Conservation (phyloP, 1,140 invertebrate genomes). For the Nylanderia fulva region DNA sequence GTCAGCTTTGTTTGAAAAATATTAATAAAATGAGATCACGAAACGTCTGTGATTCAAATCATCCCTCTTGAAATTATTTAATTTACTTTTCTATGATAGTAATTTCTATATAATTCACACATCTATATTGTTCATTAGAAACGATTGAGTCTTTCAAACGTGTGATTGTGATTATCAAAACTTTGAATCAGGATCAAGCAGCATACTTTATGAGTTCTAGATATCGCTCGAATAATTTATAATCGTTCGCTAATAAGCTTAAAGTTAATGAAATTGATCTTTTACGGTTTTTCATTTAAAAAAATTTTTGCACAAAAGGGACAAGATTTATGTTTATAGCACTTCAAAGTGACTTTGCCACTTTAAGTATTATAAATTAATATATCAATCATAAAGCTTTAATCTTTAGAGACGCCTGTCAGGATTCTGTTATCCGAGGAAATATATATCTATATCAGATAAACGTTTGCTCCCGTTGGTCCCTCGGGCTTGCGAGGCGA, state of each 20-base stretch:
- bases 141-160: too few species aligned
- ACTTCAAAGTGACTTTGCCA: background rate
- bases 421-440: background rate
- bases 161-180: too few species aligned
- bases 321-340: background rate
- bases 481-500: constrained; percentile 23
- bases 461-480: constrained; percentile 23
- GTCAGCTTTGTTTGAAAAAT: background rate
- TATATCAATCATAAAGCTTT: background rate
- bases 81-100: too few species aligned
- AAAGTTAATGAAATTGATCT: background rate
- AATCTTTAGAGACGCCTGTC: background rate
- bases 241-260: background rate
- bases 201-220: too few species aligned
- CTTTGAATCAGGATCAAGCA: too few species aligned
- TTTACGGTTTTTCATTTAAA: background rate
- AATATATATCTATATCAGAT: background rate
- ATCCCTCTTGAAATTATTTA: too few species aligned
- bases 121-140: too few species aligned
- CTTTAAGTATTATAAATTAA: background rate
- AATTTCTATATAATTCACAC: too few species aligned
- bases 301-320: background rate
- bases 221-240: too few species aligned
- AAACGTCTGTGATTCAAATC: too few species aligned
- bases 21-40: too few species aligned